phyloP scores from a whole-genome alignment of 2,113 vertebrate species.

The Tichodroma muraria region DNA sequence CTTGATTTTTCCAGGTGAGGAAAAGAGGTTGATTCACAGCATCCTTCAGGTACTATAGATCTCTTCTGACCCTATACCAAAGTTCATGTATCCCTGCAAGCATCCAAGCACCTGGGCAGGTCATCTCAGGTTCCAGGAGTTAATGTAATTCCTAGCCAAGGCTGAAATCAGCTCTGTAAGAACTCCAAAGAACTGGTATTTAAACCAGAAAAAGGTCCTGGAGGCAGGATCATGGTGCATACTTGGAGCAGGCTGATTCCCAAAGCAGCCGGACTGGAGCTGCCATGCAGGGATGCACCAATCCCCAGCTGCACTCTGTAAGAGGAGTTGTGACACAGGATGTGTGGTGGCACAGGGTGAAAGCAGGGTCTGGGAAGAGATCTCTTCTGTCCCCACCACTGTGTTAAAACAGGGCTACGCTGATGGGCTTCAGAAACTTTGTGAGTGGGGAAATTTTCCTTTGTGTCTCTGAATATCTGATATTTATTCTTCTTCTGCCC shows the following conservation, averaged over 20 bases:
- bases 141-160: neutral
- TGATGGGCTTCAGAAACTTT: neutral
- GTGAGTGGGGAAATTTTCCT: neutral
- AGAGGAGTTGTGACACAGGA: neutral
- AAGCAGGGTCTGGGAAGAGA: neutral
- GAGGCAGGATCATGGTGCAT: neutral
- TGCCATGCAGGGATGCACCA: rapidly evolving
- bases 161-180: neutral
- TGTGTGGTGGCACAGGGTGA: rapidly evolving
- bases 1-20: neutral
- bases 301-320: rapidly evolving
- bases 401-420: neutral
- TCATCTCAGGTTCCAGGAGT: neutral
- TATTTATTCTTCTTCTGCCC: neutral
- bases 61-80: neutral
- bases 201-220: neutral
- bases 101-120: neutral
- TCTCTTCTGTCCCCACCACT: neutral
- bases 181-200: neutral
- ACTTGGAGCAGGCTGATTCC: rapidly evolving
- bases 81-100: neutral
- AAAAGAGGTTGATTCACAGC: neutral
- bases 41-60: neutral
- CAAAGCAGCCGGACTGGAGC: neutral
- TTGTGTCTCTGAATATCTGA: neutral